Evolutionary conservation across 1,140 invertebrate species (phyloP).

Genomic region (Rhynchophorus ferrugineus): DNA sequence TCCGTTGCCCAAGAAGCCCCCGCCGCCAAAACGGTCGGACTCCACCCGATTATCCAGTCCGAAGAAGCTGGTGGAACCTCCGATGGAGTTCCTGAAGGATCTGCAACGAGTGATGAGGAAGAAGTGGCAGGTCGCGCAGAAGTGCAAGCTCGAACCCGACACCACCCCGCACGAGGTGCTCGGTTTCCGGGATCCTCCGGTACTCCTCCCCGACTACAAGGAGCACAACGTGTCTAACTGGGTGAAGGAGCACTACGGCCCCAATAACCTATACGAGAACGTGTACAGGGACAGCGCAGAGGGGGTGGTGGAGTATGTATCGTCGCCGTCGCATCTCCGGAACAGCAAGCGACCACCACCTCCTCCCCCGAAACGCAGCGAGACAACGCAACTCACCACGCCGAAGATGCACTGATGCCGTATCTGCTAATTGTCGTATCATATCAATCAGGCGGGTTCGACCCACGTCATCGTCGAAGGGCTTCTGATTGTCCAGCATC

Average conservation of each 20-base stretch:
- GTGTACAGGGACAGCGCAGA: conserved; percentile 45
- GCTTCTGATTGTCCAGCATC: no score
- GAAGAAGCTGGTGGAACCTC: conserved; percentile 68
- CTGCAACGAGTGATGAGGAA: conserved; percentile 86
- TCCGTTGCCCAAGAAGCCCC: conserved; percentile 47
- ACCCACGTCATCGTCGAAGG: no score
- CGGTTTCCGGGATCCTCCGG: conserved; percentile 73
- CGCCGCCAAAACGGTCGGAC: conserved; percentile 64
- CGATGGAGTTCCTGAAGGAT: conserved; percentile 77
- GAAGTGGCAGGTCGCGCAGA: conserved; percentile 90
- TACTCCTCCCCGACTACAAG: conserved; percentile 59
- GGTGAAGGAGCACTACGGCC: conserved; percentile 82
- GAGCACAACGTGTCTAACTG: conserved; percentile 81
- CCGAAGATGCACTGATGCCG: conserved; percentile 37
- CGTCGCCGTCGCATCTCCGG: conserved; percentile 38
- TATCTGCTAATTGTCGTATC: conserved; percentile 23
- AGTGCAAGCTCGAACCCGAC: conserved; percentile 75
- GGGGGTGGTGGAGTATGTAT: conserved; percentile 43
- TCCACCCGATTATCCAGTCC: conserved; percentile 63
- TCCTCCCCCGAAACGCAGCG: conserved; percentile 69
- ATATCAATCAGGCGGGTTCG: no score
- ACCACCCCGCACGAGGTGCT: conserved; percentile 85
- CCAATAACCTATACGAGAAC: conserved; percentile 54
- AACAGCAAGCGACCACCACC: conserved; percentile 51
- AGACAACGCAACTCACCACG: conserved; percentile 63